Percentiles rank a stretch among this genome's conserved stretches.
phyloP scores from a whole-genome alignment of 2,797 vertebrate genomes.

The Brachyalestes nurse region DNA sequence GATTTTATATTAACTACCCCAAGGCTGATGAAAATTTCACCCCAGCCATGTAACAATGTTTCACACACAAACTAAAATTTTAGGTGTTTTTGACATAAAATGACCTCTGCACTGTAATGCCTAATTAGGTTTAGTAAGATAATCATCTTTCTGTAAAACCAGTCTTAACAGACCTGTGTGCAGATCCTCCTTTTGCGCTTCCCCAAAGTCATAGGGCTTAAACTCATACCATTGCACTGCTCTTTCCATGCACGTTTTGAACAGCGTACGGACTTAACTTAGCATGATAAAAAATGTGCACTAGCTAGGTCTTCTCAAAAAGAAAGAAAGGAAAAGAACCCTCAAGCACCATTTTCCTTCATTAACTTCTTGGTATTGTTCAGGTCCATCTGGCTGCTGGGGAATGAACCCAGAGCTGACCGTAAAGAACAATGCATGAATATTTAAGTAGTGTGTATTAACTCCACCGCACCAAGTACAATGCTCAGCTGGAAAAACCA shows the following conservation, averaged over 20 bases:
- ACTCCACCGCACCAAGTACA: conserved; percentile 40
- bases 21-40: too few relatives aligned
- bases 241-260: neutral
- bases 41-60: too few relatives aligned
- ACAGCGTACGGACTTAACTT: neutral
- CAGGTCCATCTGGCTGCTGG: conserved; percentile 35
- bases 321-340: neutral
- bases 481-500: conserved; percentile 41
- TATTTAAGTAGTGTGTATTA: conserved; percentile 55
- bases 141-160: too few relatives aligned
- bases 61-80: too few relatives aligned
- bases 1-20: too few relatives aligned
- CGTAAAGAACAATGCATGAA: conserved; percentile 54
- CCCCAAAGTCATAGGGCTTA: too few relatives aligned
- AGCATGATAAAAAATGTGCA: neutral
- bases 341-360: conserved; percentile 31
- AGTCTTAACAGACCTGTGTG: too few relatives aligned
- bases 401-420: conserved; percentile 38
- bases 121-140: too few relatives aligned
- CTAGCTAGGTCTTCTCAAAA: neutral
- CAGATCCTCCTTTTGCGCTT: too few relatives aligned
- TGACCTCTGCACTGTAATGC: too few relatives aligned
- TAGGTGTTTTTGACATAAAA: too few relatives aligned
- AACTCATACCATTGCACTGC: neutral
- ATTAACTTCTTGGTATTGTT: conserved; percentile 38